phyloP scores from a whole-genome alignment of 1,140 invertebrate species.

The Cyrtorhinus lividipennis region DNA sequence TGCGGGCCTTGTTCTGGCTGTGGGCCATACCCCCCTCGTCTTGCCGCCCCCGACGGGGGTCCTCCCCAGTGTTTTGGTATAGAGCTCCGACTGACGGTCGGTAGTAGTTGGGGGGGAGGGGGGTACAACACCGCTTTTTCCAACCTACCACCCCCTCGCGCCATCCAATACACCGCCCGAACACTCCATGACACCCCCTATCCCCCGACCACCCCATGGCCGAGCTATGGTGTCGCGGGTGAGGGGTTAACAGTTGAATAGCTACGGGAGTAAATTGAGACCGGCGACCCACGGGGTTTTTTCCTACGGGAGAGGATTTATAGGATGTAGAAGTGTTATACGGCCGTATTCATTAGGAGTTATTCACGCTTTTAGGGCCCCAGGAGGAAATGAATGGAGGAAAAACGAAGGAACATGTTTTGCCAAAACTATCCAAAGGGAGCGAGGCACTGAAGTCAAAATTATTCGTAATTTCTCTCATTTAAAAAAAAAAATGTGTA shows the following conservation, averaged over 20 bases:
- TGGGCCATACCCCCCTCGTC: not conserved
- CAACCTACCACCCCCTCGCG: not conserved
- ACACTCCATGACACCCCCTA: not conserved
- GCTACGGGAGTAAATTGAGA: not conserved
- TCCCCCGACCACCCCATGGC: not conserved
- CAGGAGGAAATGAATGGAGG: not conserved
- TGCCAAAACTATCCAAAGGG: too few relatives aligned
- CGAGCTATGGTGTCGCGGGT: too few relatives aligned
- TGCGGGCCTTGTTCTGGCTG: conserved; percentile 3
- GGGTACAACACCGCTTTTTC: not conserved
- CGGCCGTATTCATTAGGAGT: not conserved
- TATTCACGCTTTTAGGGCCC: not conserved
- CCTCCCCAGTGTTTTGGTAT: not conserved
- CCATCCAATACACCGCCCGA: not conserved
- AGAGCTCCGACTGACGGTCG: not conserved
- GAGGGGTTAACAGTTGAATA: not conserved
- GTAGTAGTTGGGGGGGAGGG: not conserved
- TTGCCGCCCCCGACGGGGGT: not conserved
- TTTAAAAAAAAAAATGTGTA: too few relatives aligned
- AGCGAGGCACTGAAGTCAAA: too few relatives aligned
- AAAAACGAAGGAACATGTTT: not conserved
- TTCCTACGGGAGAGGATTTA: not conserved
- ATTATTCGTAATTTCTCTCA: too few relatives aligned
- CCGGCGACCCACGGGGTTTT: not conserved
- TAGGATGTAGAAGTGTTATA: not conserved